Evolutionary conservation across 2,113 vertebrate species (phyloP).

Genomic region (Sphyrna mokarran): DNA sequence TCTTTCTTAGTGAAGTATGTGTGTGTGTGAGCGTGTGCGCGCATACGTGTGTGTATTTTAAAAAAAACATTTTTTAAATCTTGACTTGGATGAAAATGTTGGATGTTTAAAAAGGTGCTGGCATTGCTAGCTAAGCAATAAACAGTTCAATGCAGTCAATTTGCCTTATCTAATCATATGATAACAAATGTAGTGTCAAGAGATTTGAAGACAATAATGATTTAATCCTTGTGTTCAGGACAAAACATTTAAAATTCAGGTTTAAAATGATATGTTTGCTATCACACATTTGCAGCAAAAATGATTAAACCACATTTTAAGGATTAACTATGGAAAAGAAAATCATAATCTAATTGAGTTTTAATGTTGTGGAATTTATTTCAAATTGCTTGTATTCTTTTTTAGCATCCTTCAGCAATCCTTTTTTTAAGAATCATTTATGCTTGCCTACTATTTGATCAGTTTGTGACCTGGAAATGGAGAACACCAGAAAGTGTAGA

Average conservation of each 20-base stretch:
- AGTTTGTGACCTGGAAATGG: background rate
- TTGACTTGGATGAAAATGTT: too few species aligned
- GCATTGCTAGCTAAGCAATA: too few species aligned
- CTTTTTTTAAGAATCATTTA: background rate
- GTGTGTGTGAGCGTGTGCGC: too few species aligned
- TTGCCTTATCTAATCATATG: background rate
- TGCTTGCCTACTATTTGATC: background rate
- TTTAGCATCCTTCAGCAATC: background rate
- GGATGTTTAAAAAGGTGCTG: too few species aligned
- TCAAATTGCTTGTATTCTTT: background rate
- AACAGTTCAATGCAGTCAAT: too few species aligned
- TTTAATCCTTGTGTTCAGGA: background rate
- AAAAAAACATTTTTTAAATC: too few species aligned
- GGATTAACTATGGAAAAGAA: constrained; percentile 5
- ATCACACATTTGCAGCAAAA: background rate
- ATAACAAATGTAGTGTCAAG: background rate
- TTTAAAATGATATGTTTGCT: background rate
- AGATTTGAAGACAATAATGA: background rate
- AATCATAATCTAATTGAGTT: constrained; percentile 18
- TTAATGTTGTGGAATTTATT: background rate
- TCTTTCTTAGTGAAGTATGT: too few species aligned
- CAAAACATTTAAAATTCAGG: background rate
- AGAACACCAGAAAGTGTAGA: background rate
- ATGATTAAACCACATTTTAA: background rate
- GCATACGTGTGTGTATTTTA: too few species aligned